A percentile compares a stretch with the other conserved stretches of the same genome.
Evolutionary conservation across 2,797 vertebrate genomes (phyloP).

Genomic region (Thripadectes ignobilis): DNA sequence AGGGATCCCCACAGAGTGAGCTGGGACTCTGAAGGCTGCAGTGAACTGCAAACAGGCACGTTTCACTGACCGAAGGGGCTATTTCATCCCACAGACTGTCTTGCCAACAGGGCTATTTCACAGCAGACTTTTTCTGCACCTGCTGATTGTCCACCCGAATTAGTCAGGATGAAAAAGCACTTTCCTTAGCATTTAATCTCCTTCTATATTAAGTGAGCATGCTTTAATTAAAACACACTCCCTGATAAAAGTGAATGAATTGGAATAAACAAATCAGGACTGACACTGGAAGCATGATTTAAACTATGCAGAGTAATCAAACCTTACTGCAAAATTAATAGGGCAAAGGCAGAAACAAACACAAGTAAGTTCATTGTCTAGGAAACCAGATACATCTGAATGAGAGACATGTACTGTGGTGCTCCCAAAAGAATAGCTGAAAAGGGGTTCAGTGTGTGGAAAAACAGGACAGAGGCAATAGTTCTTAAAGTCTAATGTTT

Average conservation of each 20-base stretch:
- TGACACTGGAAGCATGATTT: neutral
- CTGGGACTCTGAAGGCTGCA: neutral
- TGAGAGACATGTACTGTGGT: conserved; percentile 5
- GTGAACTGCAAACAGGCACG: neutral
- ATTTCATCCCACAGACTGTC: fast-evolving
- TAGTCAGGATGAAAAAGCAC: neutral
- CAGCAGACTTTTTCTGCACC: neutral
- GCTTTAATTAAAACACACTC: conserved; percentile 52
- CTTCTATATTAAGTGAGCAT: neutral
- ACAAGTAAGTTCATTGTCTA: conserved; percentile 73
- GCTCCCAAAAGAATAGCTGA: conserved; percentile 24
- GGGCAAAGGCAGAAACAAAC: conserved; percentile 21
- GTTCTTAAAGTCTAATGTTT: conserved; percentile 11
- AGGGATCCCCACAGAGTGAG: neutral
- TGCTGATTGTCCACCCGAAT: neutral
- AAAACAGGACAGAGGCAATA: neutral
- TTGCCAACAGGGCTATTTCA: neutral
- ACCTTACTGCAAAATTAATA: conserved; percentile 36
- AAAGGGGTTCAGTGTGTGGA: conserved; percentile 3
- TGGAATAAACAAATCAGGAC: conserved; percentile 9
- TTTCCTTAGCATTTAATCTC: neutral
- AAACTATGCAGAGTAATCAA: conserved; percentile 33
- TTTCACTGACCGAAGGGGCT: neutral
- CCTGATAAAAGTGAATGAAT: neutral
- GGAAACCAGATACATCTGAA: conserved; percentile 69